Percentiles rank a stretch among this genome's conserved stretches.
phyloP scores from a whole-genome alignment of 2,113 vertebrate genomes.

The Macrotis lagotis region DNA sequence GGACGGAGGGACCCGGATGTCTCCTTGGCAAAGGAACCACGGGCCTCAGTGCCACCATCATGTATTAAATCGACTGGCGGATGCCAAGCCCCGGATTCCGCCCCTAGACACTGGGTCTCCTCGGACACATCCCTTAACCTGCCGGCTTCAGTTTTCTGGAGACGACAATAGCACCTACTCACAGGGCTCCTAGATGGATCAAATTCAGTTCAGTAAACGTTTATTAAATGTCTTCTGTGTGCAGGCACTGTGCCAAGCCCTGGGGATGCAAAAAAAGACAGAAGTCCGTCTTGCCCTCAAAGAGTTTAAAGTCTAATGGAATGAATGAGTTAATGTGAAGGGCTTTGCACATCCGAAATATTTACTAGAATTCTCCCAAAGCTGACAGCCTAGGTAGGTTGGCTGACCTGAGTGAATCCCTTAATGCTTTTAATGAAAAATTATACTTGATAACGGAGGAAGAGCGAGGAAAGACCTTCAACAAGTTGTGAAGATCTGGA shows the following conservation, averaged over 20 bases:
- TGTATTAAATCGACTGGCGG: background rate
- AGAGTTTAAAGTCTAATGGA: background rate
- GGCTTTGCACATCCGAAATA: background rate
- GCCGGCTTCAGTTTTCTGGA: background rate
- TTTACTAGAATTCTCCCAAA: background rate
- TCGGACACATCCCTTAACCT: background rate
- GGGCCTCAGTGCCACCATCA: background rate
- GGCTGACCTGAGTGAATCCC: background rate
- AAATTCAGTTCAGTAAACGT: background rate
- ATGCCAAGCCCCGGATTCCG: background rate
- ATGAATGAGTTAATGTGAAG: background rate
- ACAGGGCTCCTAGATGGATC: background rate
- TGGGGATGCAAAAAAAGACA: background rate
- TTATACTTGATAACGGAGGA: background rate
- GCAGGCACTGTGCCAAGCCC: background rate
- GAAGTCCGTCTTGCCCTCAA: background rate
- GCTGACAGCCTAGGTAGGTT: background rate
- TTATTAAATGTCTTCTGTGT: background rate
- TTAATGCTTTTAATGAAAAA: background rate
- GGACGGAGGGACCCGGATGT: background rate
- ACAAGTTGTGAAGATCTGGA: background rate
- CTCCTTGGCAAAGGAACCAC: background rate
- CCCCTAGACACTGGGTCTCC: too few species aligned
- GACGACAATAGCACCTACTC: background rate
- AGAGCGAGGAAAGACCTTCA: background rate